Evolutionary conservation across 2,797 vertebrate genomes (phyloP), one percentile per base, ranked within the genome.

Genomic region (Xenentodon cancila): DNA sequence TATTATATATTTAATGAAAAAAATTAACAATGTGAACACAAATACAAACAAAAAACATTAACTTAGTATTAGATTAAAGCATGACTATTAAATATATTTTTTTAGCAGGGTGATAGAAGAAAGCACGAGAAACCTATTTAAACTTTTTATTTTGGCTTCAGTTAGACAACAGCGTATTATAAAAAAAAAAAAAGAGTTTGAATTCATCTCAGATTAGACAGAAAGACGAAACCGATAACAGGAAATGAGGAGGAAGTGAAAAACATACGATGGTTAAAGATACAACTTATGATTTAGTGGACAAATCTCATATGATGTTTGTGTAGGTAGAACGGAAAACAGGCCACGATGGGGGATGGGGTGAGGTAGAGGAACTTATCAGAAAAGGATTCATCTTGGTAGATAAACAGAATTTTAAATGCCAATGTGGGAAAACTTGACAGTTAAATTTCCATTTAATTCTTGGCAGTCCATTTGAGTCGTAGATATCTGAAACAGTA

Each of bases 241-340:
- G 46, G 21, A 22, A 48, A 48, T 48, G 46, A 48, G 46, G 46
- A 48, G 46, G 46, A 48, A 48, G 46, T 18, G 20, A 48, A 48
- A 15, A 48, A 48, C 46, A 48, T 20, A 22, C 20, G 46, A 48
- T 21, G 11, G 45, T 47, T 46, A 22, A 47, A 47, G 46, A 48
- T 48, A 13, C 46, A 48, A 48, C 20, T 21, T 47, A 12, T 47
- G 45, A 47, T 47, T 47, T 20, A 48, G 46, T 48, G 13, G 18
- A 48, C 46, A 48, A 48, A 48, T 22, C 19, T 22, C 20, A 22
- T 48, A 2, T 40, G 37, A 48, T 48, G 46, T 48, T 48, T 48
- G 46, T 48, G 15, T 48, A 21, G 22, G 19, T 48, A 15, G 6
- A 48, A 48, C 22, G 20, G 12, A 47, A 20, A 21, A 12, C 19